Base-by-base conservation (phyloP, 2,113 vertebrate genomes). In the Phocoena phocoena region DNA sequence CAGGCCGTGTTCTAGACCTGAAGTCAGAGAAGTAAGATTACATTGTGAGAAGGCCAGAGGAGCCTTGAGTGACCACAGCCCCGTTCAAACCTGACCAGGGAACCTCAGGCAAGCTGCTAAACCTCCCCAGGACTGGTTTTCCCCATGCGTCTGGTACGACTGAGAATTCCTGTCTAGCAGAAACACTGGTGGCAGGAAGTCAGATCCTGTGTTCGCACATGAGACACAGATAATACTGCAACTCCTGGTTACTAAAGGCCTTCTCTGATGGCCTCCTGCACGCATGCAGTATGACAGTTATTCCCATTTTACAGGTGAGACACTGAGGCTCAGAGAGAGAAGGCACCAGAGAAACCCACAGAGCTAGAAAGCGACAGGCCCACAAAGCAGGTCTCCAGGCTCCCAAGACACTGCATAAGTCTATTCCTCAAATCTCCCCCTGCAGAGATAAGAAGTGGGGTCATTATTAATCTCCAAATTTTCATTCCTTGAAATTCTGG, bases 271-370 rank as follows among this genome's bases (percentile, higher is more conserved):
- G 63, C 33, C 41, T 50, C n/a, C 38, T 14, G 17, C 2, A 2
- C 0, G 2, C 9, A 58, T 15, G 10, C 11, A 0, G 50, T 8
- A 2, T 0, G 1, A 14, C 5, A 3, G 38, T 2, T 65, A 8
- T 33, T 65, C 21, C 33, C n/a, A 33, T 33, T 58, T 41, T 63
- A 67, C 13, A 33, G 50, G 7, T 1, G 2, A 70, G 44, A 81
- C 3, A 33, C 65, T 20, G 21, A 44, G 53, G 36, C 67, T 12
- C 14, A 33, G 68, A 13, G 36, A 70, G 71, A n/a, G 41, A 41
- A 23, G 9, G 3, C 0, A 68, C 7, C 10, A 0, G 9, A 14
- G 58, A 79, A 84, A 14, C 6, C 47, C 47, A 18, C 47, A 26
- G 36, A 15, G 33, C 33, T 11, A 13, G 36, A 0, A 21, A 47